Evolutionary conservation across 2,113 vertebrate genomes (phyloP).

Genomic region (Rhynchopsitta pachyrhyncha): DNA sequence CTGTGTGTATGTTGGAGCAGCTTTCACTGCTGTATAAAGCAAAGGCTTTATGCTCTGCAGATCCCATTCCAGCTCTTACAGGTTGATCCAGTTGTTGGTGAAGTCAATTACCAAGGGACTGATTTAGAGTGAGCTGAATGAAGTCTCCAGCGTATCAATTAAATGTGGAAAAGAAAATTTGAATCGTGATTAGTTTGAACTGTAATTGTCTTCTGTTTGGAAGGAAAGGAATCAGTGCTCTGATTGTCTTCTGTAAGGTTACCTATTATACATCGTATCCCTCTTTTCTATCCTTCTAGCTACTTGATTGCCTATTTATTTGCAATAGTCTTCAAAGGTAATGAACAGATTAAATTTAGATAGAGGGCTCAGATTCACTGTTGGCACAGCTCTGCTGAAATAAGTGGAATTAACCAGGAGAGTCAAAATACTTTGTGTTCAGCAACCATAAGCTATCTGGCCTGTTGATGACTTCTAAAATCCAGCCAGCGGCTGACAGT

Average conservation of each 20-base stretch:
- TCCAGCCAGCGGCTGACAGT: not conserved
- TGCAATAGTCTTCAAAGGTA: slow-evolving; percentile 54
- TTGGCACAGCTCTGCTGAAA: slow-evolving; percentile 39
- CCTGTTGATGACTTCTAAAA: slow-evolving; percentile 16
- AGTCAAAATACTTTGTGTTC: slow-evolving; percentile 48
- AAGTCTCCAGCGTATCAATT: slow-evolving; percentile 29
- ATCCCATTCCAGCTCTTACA: not conserved
- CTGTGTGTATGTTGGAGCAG: not conserved
- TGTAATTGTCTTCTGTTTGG: slow-evolving; percentile 30
- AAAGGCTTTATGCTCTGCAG: not conserved
- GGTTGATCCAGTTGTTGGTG: not conserved
- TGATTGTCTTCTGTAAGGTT: slow-evolving; percentile 20
- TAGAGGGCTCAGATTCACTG: slow-evolving; percentile 30
- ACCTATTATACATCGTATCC: not conserved
- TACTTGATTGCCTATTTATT: slow-evolving; percentile 59
- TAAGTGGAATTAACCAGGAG: slow-evolving; percentile 40
- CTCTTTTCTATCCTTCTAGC: slow-evolving; percentile 30
- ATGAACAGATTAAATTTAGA: slow-evolving; percentile 63
- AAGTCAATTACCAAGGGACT: not conserved
- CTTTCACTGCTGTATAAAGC: not conserved
- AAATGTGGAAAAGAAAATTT: slow-evolving; percentile 37
- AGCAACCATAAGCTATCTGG: slow-evolving; percentile 1
- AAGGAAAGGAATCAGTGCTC: slow-evolving; percentile 47
- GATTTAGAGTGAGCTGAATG: not conserved
- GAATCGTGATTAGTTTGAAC: slow-evolving; percentile 25